Percentiles rank a stretch among this genome's conserved stretches.
phyloP scores from a whole-genome alignment of 2,113 vertebrate genomes.

The Dipodomys ordii region DNA sequence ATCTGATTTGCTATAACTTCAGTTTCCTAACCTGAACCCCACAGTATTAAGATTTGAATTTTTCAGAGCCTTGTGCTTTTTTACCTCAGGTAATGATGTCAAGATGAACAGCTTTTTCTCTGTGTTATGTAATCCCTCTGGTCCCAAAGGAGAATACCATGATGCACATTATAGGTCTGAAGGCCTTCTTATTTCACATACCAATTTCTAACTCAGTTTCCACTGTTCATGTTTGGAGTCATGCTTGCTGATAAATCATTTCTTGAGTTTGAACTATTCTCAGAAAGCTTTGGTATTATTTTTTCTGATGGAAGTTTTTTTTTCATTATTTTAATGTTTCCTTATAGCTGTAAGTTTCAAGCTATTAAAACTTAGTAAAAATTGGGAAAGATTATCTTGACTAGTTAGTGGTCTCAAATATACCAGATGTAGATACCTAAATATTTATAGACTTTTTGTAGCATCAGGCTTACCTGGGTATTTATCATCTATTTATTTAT shows the following conservation, averaged over 20 bases:
- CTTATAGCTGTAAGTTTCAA: not conserved
- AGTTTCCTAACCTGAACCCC: conserved; percentile 13
- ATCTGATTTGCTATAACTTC: not conserved
- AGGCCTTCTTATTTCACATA: not conserved
- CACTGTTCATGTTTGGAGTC: not conserved
- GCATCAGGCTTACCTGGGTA: not conserved
- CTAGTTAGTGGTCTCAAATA: not conserved
- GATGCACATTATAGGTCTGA: not conserved
- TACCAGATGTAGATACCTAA: not conserved
- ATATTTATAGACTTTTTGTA: conserved; percentile 49
- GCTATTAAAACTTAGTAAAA: conserved; percentile 4
- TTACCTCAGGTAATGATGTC: not conserved
- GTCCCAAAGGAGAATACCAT: not conserved
- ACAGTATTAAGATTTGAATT: not conserved
- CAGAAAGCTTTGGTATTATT: not conserved
- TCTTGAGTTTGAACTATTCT: not conserved
- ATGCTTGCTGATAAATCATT: not conserved
- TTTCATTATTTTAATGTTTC: conserved; percentile 22
- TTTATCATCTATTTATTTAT: not conserved
- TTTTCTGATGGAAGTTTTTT: not conserved
- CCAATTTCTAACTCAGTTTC: not conserved
- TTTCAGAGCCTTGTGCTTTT: not conserved
- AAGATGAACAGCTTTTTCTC: not conserved
- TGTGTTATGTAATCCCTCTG: not conserved
- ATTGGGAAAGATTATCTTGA: not conserved